These are phyloP conservation scores for Zaprionus lachaisei DNA, from an alignment of 1,140 invertebrate species.

Conservation along the genomic window DNA sequence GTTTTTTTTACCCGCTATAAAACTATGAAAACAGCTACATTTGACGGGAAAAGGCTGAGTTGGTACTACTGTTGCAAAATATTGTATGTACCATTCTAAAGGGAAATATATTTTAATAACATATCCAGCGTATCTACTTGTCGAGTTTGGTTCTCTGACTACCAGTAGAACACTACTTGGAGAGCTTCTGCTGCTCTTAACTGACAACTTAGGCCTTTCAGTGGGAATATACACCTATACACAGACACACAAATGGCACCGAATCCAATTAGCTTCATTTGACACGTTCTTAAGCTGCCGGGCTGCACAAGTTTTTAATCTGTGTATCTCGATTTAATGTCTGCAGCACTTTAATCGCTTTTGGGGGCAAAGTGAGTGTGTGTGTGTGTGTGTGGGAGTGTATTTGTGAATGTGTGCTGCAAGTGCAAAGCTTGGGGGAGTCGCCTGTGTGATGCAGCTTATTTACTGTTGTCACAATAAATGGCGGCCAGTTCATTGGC, in stretches of 20 bases:
- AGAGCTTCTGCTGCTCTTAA: not conserved
- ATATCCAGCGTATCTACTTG: not conserved
- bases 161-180: not conserved
- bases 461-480: conserved; percentile 51
- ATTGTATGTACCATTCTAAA: too few species aligned
- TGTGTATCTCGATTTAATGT: conserved; percentile 4
- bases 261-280: conserved; percentile 13
- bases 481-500: conserved; percentile 55
- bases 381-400: not conserved
- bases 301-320: conserved; percentile 4
- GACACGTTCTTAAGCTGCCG: conserved; percentile 7
- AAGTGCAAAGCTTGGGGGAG: conserved; percentile 31
- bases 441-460: conserved; percentile 29
- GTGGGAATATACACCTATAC: not conserved
- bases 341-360: conserved; percentile 16
- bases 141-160: not conserved
- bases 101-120: too few species aligned
- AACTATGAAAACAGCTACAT: not conserved
- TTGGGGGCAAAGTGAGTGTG: not conserved
- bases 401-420: conserved; percentile 16
- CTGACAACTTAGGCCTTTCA: not conserved
- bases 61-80: too few species aligned
- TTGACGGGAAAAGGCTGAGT: not conserved
- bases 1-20: too few species aligned
- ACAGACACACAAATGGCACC: not conserved